Base-by-base conservation (phyloP, 2,888 invertebrate genomes). In the Protodeltote pygarga region DNA sequence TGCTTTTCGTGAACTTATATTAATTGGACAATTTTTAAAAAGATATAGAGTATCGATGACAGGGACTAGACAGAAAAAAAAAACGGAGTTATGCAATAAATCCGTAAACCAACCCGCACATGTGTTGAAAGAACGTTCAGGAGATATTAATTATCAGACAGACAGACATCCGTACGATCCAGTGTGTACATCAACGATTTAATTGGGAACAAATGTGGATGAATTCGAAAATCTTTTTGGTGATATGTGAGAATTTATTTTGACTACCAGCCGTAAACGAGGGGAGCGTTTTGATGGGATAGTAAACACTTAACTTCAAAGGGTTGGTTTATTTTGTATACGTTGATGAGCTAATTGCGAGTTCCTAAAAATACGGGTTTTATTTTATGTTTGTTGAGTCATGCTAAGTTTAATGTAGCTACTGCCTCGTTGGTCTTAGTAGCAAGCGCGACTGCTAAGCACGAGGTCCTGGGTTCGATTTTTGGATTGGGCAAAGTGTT, bases 191-290 rank as follows among this genome's bases (percentile, higher is more conserved):
- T 88, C 88, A 87, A 80, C 81, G 73, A 65, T 71, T 77, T 89
- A 89, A 89, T 89, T 89, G 82, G 86, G 68, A 88, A 86, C 89
- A 89, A 89, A 88, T 89, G 89, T 88, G 63, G 75, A 65, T 76
- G 74, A 71, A 69, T 73, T 65, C 29, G 51, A 41, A 60, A 65
- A 59, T 62, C 58, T 59, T 65, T 55, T 58, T 33, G 55, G 46
- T 60, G 63, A 66, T 68, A 70, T 63, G 71, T 65, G 55, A 64
- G 59, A 66, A 67, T 74, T 66, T 74, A 72, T 75, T 75, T 73
- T 74, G 75, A 76, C 75, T 65, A 31, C 33, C 19, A 38, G 39
- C 40, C 47, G 50, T 52, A 46, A 62, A 45, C 40, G 57, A 57
- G 48, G 69, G 69, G 54, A 63, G 42, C 39, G 50, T 48, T 54